Evolutionary conservation across 1,140 invertebrate genomes (phyloP).

Genomic region (Drosophila pseudoananassae): DNA sequence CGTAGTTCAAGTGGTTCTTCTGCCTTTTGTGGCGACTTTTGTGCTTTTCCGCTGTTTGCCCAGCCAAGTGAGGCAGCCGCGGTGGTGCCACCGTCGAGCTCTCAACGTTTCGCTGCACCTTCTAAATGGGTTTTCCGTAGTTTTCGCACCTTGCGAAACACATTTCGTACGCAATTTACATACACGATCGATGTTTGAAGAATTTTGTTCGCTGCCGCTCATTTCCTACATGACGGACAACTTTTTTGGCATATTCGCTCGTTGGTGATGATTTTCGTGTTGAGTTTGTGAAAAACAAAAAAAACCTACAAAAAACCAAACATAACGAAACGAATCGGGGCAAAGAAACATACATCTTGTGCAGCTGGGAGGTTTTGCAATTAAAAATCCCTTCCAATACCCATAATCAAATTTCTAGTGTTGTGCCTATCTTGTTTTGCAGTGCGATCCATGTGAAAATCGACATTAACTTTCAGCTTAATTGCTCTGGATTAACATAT

Average conservation of each 20-base stretch:
- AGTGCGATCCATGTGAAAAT: slow-evolving; percentile 78
- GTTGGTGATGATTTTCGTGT: slow-evolving; percentile 58
- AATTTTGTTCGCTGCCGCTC: slow-evolving; percentile 41
- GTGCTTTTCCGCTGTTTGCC: slow-evolving; percentile 59
- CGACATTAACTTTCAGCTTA: slow-evolving; percentile 57
- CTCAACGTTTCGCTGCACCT: slow-evolving; percentile 81
- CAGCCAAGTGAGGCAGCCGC: slow-evolving; percentile 68
- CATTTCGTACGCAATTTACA: slow-evolving; percentile 77
- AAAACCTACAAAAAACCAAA: slow-evolving; percentile 11
- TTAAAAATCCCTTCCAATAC: slow-evolving; percentile 49
- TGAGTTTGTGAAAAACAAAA: slow-evolving; percentile 30
- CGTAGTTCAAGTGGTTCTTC: slow-evolving; percentile 44
- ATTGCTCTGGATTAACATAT: slow-evolving; percentile 70
- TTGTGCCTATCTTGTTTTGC: slow-evolving; percentile 63
- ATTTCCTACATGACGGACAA: slow-evolving; percentile 78
- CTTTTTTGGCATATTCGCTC: slow-evolving; percentile 56
- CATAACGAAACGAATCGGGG: slow-evolving; percentile 18
- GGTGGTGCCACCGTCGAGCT: slow-evolving; percentile 32
- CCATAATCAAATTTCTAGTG: slow-evolving; percentile 64
- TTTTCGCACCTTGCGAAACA: slow-evolving; percentile 81
- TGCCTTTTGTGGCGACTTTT: slow-evolving; percentile 37
- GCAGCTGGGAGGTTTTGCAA: slow-evolving; percentile 57
- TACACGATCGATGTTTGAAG: slow-evolving; percentile 56
- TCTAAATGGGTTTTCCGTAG: slow-evolving; percentile 78
- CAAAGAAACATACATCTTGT: slow-evolving; percentile 53